Evolutionary conservation across 1,140 invertebrate genomes (phyloP).

Genomic region (Meloidogyne hapla): DNA sequence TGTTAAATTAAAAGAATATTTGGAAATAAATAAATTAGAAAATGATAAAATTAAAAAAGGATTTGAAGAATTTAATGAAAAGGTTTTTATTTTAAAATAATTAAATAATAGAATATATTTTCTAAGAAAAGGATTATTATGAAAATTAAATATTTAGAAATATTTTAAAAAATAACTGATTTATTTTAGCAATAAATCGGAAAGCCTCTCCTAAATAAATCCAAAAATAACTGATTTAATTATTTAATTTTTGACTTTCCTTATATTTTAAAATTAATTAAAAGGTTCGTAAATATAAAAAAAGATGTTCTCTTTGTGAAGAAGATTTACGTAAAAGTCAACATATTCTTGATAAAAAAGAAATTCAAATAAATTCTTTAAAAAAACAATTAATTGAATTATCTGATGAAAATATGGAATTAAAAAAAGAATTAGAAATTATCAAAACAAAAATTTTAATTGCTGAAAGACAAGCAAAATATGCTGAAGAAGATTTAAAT

Average conservation of each 20-base stretch:
- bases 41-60: background rate
- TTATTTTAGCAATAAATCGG: too few relatives aligned
- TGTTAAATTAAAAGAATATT: background rate
- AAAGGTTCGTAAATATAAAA: background rate
- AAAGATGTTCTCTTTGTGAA: background rate
- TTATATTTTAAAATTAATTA: too few relatives aligned
- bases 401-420: background rate
- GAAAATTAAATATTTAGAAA: too few relatives aligned
- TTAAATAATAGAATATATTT: too few relatives aligned
- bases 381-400: slow-evolving; percentile 6
- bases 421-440: background rate
- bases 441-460: background rate
- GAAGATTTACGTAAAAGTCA: slow-evolving; percentile 5
- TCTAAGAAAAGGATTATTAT: too few relatives aligned
- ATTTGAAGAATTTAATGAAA: background rate
- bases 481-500: background rate
- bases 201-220: too few relatives aligned
- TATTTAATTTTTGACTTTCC: too few relatives aligned
- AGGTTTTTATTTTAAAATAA: too few relatives aligned
- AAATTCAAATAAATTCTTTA: background rate
- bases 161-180: too few relatives aligned
- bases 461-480: background rate
- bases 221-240: too few relatives aligned
- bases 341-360: background rate
- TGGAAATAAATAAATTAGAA: background rate